A percentile compares a stretch with the other conserved stretches of the same genome.
Evolutionary conservation across 2,888 invertebrate genomes (phyloP).

Genomic region (Habroteleia sp.): DNA sequence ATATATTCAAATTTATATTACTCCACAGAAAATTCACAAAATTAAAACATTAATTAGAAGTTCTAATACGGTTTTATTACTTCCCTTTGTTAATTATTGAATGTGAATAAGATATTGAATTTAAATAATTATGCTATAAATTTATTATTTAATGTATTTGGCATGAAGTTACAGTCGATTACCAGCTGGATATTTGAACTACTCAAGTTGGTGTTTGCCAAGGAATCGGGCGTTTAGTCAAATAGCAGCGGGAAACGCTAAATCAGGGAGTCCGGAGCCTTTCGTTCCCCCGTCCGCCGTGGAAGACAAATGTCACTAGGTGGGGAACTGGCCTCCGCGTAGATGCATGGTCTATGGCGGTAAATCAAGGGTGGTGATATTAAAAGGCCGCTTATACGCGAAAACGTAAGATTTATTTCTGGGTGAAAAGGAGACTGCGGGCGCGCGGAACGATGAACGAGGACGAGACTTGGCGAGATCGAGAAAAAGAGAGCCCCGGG

Average conservation of each 20-base stretch:
- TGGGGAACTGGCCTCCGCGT: conserved; percentile 68
- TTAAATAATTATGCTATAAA: too few species aligned
- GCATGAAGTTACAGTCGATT: conserved; percentile 55
- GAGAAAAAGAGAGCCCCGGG: conserved; percentile 59
- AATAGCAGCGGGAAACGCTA: conserved; percentile 70
- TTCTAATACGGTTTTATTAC: too few species aligned
- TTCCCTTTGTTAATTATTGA: too few species aligned
- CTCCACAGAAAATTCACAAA: too few species aligned
- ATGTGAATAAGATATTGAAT: too few species aligned
- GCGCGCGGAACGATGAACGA: conserved; percentile 53
- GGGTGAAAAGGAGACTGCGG: conserved; percentile 51
- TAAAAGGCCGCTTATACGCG: conserved; percentile 81
- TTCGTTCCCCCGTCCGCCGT: conserved; percentile 63
- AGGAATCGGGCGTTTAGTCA: conserved; percentile 70
- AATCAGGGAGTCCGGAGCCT: conserved; percentile 69
- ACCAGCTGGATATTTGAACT: conserved; percentile 50
- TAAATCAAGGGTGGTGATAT: conserved; percentile 80
- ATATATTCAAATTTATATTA: too few species aligned
- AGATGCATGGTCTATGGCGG: conserved; percentile 76
- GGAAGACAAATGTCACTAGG: conserved; percentile 74
- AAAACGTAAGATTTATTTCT: conserved; percentile 80
- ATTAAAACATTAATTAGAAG: too few species aligned
- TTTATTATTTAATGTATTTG: conserved; percentile 39
- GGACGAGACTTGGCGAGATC: conserved; percentile 58
- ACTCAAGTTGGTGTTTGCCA: conserved; percentile 55